Evolutionary conservation across 2,888 invertebrate genomes (phyloP).

Genomic region (Rutpela maculata): DNA sequence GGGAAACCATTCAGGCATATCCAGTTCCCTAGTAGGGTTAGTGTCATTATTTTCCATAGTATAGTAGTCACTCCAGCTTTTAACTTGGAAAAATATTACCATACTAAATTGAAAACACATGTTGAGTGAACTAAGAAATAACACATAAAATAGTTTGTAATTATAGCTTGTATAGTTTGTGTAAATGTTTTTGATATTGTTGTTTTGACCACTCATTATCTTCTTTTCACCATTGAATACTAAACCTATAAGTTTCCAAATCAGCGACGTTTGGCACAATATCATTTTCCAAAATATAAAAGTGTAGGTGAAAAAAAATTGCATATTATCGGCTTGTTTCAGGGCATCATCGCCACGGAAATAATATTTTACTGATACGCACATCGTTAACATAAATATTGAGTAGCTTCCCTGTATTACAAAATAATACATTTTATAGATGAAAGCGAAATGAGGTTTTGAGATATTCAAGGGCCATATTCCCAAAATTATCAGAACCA

Average conservation of each 20-base stretch:
- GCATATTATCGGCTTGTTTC: not conserved
- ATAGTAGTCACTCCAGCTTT: not conserved
- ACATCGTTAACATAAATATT: slow-evolving; percentile 3
- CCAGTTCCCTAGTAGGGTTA: not conserved
- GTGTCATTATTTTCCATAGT: not conserved
- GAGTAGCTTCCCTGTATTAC: slow-evolving; percentile 1
- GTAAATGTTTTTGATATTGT: slow-evolving; percentile 4
- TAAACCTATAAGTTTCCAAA: slow-evolving; percentile 14
- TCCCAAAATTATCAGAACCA: slow-evolving; percentile 17
- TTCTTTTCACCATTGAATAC: not conserved
- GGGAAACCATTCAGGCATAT: slow-evolving; percentile 15
- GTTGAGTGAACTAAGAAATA: not conserved
- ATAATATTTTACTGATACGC: not conserved
- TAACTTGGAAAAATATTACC: not conserved
- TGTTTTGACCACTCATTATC: slow-evolving; percentile 1
- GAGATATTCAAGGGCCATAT: slow-evolving; percentile 36
- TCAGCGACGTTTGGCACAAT: not conserved
- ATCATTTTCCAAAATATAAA: slow-evolving; percentile 34
- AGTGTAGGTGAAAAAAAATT: not conserved
- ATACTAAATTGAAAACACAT: not conserved
- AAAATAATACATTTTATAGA: slow-evolving; percentile 13
- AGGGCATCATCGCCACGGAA: not conserved
- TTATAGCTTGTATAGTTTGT: not conserved
- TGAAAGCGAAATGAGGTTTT: not conserved
- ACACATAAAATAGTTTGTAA: not conserved